Evolutionary conservation across 2,888 invertebrate genomes (phyloP).

Genomic region (Neoaliturus tenellus): DNA sequence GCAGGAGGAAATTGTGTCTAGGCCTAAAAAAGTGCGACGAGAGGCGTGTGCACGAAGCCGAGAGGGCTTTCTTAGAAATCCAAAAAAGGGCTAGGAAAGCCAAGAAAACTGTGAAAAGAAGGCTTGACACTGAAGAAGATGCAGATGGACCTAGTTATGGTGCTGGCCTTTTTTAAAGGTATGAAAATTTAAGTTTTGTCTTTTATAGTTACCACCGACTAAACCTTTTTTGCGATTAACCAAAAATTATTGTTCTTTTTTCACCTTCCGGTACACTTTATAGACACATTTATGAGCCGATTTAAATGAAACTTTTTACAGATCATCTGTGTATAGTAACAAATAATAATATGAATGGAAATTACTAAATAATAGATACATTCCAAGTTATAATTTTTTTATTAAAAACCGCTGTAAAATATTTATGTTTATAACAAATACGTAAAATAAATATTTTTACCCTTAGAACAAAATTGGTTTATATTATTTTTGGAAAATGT

Average conservation of each 20-base stretch:
- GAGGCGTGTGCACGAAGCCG: background rate
- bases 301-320: background rate
- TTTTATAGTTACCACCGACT: background rate
- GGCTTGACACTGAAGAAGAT: conserved; percentile 5
- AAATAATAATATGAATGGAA: background rate
- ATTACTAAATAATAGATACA: background rate
- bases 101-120: conserved; percentile 26
- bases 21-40: background rate
- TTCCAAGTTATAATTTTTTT: background rate
- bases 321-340: background rate
- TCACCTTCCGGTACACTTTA: conserved; percentile 3
- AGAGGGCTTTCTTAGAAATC: background rate
- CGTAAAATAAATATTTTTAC: conserved; percentile 7
- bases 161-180: conserved; percentile 20
- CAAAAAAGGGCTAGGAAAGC: conserved; percentile 21
- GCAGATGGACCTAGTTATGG: conserved; percentile 24
- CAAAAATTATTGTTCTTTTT: background rate
- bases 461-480: background rate
- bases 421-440: background rate
- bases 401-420: background rate
- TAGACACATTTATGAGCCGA: background rate
- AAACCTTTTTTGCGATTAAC: background rate
- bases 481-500: background rate
- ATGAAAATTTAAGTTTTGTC: background rate
- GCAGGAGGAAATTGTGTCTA: conserved; percentile 6